A percentile compares a stretch with the other conserved stretches of the same genome.
These are phyloP conservation scores for Apis florea DNA, from an alignment of 1,140 invertebrate genomes.

Conservation along the genomic window DNA sequence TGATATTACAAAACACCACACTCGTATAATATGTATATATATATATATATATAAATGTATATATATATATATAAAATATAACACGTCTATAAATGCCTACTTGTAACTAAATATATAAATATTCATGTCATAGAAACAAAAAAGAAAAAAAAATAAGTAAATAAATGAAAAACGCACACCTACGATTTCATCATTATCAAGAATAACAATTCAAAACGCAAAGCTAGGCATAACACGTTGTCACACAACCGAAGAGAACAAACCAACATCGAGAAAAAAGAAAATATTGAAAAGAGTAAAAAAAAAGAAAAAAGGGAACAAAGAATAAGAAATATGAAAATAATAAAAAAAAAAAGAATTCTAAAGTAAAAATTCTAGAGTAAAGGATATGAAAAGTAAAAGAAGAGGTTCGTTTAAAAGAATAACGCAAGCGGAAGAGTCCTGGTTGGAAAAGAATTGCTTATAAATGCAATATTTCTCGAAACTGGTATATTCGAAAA, in stretches of 20 bases:
- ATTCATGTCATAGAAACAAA: constrained; percentile 15
- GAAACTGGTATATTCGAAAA: neutral
- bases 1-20: constrained; percentile 67
- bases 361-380: no score
- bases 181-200: constrained; percentile 60
- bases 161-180: constrained; percentile 50
- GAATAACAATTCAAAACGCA: constrained; percentile 45
- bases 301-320: neutral
- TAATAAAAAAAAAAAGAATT: neutral
- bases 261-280: constrained; percentile 43
- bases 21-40: constrained; percentile 48
- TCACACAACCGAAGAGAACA: constrained; percentile 42
- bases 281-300: neutral
- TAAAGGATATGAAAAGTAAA: neutral
- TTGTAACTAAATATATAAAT: constrained; percentile 41
- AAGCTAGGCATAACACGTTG: constrained; percentile 50
- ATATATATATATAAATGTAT: neutral
- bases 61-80: neutral
- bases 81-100: constrained; percentile 52
- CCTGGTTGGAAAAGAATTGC: neutral
- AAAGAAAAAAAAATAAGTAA: constrained; percentile 15
- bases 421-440: constrained; percentile 12
- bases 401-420: constrained; percentile 16
- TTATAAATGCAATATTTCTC: constrained; percentile 17
- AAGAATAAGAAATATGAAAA: neutral